phyloP scores from a whole-genome alignment of 2,797 vertebrate genomes.

The Aulostomus chinensis region DNA sequence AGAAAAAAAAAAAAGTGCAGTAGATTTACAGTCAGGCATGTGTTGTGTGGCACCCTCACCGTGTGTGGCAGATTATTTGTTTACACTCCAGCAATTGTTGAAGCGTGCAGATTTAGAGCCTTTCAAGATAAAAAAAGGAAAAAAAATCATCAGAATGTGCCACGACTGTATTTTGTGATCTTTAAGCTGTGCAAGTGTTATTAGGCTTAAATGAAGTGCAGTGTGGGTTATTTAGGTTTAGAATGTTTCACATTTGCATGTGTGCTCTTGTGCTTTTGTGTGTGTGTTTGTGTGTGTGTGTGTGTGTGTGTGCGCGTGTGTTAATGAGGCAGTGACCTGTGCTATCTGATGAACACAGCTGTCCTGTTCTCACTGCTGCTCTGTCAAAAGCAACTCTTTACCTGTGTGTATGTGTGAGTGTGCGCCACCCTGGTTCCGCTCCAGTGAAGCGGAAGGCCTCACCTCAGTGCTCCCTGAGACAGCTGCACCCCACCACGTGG shows the following conservation, averaged over 20 bases:
- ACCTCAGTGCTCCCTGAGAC: constrained; percentile 79
- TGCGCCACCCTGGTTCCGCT: constrained; percentile 67
- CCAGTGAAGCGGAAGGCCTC: constrained; percentile 78
- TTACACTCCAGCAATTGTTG: constrained; percentile 37
- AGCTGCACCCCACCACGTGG: constrained; percentile 80
- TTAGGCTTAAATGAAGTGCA: constrained; percentile 2
- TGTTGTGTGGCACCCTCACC: constrained; percentile 19
- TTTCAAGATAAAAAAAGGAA: no score
- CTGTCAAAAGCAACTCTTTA: constrained; percentile 71
- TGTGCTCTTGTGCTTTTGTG: constrained; percentile 57
- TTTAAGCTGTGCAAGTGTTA: not conserved
- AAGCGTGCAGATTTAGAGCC: constrained; percentile 21
- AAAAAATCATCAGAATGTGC: no score
- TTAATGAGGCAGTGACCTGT: constrained; percentile 84
- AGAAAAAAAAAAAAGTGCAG: constrained; percentile 34
- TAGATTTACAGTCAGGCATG: constrained; percentile 62
- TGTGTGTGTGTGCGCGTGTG: constrained; percentile 62
- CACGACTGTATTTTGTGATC: constrained; percentile 1
- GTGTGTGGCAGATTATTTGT: constrained; percentile 43
- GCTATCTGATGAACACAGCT: constrained; percentile 82
- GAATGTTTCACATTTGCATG: constrained; percentile 61
- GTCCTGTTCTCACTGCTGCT: constrained; percentile 67
- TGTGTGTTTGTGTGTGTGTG: constrained; percentile 61
- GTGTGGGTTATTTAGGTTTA: constrained; percentile 10
- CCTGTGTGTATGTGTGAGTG: constrained; percentile 59